phyloP scores from a whole-genome alignment of 1,140 invertebrate species.

The Plectrocnemia conspersa region DNA sequence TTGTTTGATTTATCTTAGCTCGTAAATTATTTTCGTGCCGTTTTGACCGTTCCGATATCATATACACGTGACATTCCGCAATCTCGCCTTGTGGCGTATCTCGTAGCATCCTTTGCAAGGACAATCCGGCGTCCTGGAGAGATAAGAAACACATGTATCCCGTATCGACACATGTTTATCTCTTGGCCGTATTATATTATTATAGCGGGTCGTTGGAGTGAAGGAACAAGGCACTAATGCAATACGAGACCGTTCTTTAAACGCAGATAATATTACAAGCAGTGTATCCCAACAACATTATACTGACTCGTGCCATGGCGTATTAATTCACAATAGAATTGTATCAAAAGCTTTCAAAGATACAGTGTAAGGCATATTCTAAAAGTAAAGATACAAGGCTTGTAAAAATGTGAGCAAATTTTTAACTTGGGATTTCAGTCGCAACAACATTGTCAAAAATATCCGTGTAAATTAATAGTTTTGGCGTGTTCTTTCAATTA shows the following conservation, averaged over 20 bases:
- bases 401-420: background rate
- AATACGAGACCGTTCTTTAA: conserved; percentile 25
- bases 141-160: conserved; percentile 35
- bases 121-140: conserved; percentile 15
- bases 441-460: too few relatives aligned
- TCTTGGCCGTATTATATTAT: conserved; percentile 30
- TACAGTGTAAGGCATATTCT: too few relatives aligned
- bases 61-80: background rate
- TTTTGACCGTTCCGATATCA: background rate
- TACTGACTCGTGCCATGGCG: conserved; percentile 5
- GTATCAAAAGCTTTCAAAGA: too few relatives aligned
- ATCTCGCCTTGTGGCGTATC: background rate
- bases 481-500: too few relatives aligned
- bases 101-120: background rate
- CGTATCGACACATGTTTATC: conserved; percentile 35
- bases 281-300: conserved; percentile 6
- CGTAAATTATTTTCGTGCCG: background rate
- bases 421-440: background rate
- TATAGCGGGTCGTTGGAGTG: conserved; percentile 12
- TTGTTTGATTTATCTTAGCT: background rate
- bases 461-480: too few relatives aligned
- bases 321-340: too few relatives aligned
- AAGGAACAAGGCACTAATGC: conserved; percentile 29
- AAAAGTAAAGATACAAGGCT: too few relatives aligned
- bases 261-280: conserved; percentile 21